Conservation (phyloP, 2,797 vertebrate species). For the Amphiprion clarkii region DNA sequence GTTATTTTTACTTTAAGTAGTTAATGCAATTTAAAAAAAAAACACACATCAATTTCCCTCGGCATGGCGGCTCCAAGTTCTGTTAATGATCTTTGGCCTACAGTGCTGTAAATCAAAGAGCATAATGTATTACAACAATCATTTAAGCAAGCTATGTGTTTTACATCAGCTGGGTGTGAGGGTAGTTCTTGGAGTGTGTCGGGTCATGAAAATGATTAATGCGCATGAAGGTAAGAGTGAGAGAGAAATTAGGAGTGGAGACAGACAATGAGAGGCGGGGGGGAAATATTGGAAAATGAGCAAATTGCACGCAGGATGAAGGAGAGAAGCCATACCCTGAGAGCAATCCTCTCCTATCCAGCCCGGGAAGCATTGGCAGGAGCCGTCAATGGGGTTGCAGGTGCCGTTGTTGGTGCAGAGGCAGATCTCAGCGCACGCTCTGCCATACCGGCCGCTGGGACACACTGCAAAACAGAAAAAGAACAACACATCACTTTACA, state of each 20-base stretch:
- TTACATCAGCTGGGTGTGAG: constrained; percentile 68
- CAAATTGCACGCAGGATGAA: constrained; percentile 22
- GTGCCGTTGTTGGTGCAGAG: constrained; percentile 97
- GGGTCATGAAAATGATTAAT: constrained; percentile 73
- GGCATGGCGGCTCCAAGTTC: constrained; percentile 58
- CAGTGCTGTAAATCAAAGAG: constrained; percentile 69
- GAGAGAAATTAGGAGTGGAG: constrained; percentile 53
- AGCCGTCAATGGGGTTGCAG: constrained; percentile 96
- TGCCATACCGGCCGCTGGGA: constrained; percentile 91
- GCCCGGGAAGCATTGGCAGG: constrained; percentile 96
- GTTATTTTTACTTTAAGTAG: constrained; percentile 41
- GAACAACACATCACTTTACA: constrained; percentile 15
- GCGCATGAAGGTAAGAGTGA: constrained; percentile 44
- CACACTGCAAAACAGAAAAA: constrained; percentile 86
- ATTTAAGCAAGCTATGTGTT: constrained; percentile 70
- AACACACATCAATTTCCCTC: constrained; percentile 55
- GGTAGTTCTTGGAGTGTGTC: constrained; percentile 57
- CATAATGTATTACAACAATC: constrained; percentile 73
- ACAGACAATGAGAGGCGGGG: constrained; percentile 41
- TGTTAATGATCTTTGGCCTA: constrained; percentile 70
- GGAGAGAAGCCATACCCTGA: constrained; percentile 85
- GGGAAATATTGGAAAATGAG: constrained; percentile 22
- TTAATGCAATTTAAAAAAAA: constrained; percentile 55
- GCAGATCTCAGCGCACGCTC: constrained; percentile 91
- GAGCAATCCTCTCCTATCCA: constrained; percentile 98